Percentiles rank a stretch among this genome's conserved stretches.
Evolutionary conservation across 2,113 vertebrate species (phyloP).

Genomic region (Pyrgilauda ruficollis): DNA sequence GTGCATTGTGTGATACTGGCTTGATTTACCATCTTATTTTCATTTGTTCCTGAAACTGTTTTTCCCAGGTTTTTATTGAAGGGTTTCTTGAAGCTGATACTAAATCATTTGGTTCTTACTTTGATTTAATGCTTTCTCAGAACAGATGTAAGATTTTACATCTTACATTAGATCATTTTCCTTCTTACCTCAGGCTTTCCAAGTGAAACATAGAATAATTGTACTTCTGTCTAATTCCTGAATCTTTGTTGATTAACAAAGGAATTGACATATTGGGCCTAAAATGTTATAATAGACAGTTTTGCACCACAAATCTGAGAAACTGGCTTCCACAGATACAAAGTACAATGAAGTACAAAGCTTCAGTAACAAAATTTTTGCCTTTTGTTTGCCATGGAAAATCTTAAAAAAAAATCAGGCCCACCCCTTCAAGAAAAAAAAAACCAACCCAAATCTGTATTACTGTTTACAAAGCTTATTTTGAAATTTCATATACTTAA

Average conservation of each 20-base stretch:
- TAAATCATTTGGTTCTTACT: background rate
- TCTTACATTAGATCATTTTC: background rate
- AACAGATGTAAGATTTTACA: background rate
- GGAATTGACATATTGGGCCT: background rate
- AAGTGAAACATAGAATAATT: background rate
- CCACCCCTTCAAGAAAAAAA: background rate
- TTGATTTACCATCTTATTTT: background rate
- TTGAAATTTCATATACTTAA: background rate
- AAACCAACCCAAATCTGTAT: background rate
- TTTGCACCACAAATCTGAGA: background rate
- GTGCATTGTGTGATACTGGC: background rate
- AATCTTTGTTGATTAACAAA: background rate
- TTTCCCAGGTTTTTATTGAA: background rate
- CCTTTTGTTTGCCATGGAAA: background rate
- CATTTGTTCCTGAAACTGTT: background rate
- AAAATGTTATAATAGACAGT: background rate
- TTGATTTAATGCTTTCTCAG: background rate
- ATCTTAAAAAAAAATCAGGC: background rate
- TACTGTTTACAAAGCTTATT: background rate
- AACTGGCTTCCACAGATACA: background rate
- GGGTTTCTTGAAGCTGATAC: background rate
- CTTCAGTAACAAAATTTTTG: background rate
- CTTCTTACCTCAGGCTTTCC: constrained; percentile 6
- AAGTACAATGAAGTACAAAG: background rate
- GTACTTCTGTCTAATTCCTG: background rate